Evolutionary conservation across 2,888 invertebrate species (phyloP).

Genomic region (Philonicus albiceps): DNA sequence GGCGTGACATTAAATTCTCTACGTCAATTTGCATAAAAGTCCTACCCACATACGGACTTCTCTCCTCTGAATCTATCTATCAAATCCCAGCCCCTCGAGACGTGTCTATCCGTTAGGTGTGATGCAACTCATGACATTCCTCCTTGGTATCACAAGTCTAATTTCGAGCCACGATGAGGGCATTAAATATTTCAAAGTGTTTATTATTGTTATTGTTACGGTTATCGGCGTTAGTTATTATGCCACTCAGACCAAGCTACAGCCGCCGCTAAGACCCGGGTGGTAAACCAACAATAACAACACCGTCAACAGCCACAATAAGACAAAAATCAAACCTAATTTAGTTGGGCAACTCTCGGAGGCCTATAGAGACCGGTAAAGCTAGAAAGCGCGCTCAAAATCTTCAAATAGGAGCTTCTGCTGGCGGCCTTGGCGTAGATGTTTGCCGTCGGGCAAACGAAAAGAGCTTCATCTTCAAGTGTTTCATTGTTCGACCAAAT

Average conservation of each 20-base stretch:
- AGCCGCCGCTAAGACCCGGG: not conserved
- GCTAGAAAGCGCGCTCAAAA: slow-evolving; percentile 21
- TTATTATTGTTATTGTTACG: slow-evolving; percentile 42
- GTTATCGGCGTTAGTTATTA: slow-evolving; percentile 39
- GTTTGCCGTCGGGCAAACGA: not conserved
- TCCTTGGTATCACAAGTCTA: slow-evolving; percentile 26
- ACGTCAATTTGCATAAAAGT: slow-evolving; percentile 29
- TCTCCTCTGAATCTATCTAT: slow-evolving; percentile 1
- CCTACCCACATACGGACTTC: slow-evolving; percentile 27
- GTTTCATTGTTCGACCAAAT: slow-evolving; percentile 30
- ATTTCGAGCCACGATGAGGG: slow-evolving; percentile 25
- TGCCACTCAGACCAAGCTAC: not conserved
- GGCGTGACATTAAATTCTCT: slow-evolving; percentile 15
- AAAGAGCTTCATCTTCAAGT: slow-evolving; percentile 27
- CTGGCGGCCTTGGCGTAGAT: slow-evolving; percentile 14
- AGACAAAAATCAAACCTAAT: slow-evolving; percentile 13
- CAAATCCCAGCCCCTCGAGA: not conserved
- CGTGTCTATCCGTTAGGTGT: not conserved
- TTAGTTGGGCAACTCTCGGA: slow-evolving; percentile 1
- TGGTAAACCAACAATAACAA: not conserved
- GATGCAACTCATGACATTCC: slow-evolving; percentile 36
- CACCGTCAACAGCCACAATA: not conserved
- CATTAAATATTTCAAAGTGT: slow-evolving; percentile 40
- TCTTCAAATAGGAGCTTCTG: slow-evolving; percentile 15
- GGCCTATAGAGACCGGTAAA: not conserved